Percentiles rank a stretch among this genome's conserved stretches.
phyloP scores from a whole-genome alignment of 2,113 vertebrate species.

The Telmatochromis sp. region DNA sequence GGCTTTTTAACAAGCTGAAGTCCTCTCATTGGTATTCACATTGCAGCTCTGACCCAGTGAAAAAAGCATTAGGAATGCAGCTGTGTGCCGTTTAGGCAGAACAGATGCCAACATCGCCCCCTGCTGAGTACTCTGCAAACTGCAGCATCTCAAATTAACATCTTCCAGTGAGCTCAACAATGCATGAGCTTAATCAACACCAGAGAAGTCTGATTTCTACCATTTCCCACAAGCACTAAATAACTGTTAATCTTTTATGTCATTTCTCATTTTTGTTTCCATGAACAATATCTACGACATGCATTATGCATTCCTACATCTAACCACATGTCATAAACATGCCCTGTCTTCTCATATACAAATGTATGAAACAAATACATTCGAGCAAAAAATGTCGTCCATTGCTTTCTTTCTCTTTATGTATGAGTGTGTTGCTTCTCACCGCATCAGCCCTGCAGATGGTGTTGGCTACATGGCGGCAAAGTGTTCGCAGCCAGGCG shows the following conservation, averaged over 20 bases:
- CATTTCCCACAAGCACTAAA: background rate
- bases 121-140: conserved; percentile 14
- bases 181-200: background rate
- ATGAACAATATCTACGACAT: background rate
- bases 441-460: conserved; percentile 95
- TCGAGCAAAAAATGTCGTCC: background rate
- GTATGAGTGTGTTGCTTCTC: conserved; percentile 56
- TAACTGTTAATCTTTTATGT: background rate
- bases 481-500: conserved; percentile 84
- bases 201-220: background rate
- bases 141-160: background rate
- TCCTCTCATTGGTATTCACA: conserved; percentile 62
- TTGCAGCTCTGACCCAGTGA: conserved; percentile 32
- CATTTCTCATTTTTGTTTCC: background rate
- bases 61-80: conserved; percentile 45
- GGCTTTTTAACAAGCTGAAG: conserved; percentile 41
- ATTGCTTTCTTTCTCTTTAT: background rate
- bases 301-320: background rate
- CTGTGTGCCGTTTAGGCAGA: background rate
- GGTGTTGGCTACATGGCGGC: conserved; percentile 93
- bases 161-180: background rate
- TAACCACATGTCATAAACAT: background rate
- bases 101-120: conserved; percentile 38
- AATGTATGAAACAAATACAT: background rate
- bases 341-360: background rate